phyloP scores from a whole-genome alignment of 2,113 vertebrate genomes.

The Tiliqua scincoides region DNA sequence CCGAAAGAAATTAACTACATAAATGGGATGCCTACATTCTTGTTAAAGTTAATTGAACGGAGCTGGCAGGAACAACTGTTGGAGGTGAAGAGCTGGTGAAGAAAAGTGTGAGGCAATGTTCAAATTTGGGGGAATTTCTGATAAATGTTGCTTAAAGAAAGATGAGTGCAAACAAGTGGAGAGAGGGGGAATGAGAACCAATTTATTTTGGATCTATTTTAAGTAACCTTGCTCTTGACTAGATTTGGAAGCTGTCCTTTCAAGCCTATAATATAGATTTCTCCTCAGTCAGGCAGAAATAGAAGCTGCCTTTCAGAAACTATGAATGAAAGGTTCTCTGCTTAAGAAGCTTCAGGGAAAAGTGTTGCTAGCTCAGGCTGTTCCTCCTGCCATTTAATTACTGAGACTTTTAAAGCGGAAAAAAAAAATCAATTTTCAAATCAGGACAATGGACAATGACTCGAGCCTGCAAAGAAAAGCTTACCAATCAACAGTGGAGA shows the following conservation, averaged over 20 bases:
- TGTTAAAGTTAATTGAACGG: slow-evolving; percentile 46
- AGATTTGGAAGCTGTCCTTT: slow-evolving; percentile 36
- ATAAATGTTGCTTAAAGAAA: slow-evolving; percentile 39
- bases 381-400: slow-evolving; percentile 38
- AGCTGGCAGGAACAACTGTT: slow-evolving; percentile 38
- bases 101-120: neutral
- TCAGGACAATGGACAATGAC: slow-evolving; percentile 17
- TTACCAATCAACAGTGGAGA: slow-evolving; percentile 34
- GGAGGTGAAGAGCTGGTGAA: slow-evolving; percentile 24
- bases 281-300: slow-evolving; percentile 44
- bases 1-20: slow-evolving; percentile 52
- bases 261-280: slow-evolving; percentile 18
- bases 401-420: neutral
- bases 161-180: neutral
- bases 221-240: slow-evolving; percentile 10
- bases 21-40: slow-evolving; percentile 37
- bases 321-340: neutral
- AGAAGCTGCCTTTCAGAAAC: slow-evolving; percentile 29
- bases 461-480: slow-evolving; percentile 28
- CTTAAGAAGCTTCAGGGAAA: slow-evolving; percentile 9
- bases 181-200: slow-evolving; percentile 9
- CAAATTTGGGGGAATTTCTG: slow-evolving; percentile 32
- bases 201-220: slow-evolving; percentile 49
- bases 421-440: slow-evolving; percentile 48
- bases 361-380: neutral